phyloP scores from a whole-genome alignment of 2,113 vertebrate genomes.

The Apus apus region DNA sequence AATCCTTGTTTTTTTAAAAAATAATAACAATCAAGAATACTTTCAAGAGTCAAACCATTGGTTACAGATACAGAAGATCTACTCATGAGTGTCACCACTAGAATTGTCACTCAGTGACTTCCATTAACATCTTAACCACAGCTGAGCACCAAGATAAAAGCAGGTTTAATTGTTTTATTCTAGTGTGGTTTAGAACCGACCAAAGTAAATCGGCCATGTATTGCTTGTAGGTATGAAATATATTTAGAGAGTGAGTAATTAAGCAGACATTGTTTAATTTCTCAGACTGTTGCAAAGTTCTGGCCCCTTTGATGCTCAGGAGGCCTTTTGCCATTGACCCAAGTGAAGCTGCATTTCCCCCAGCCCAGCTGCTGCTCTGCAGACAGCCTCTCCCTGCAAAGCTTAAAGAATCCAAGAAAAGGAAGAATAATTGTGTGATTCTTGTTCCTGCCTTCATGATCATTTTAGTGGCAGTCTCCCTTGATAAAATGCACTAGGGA shows the following conservation, averaged over 20 bases:
- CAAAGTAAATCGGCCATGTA: neutral
- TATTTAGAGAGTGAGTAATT: neutral
- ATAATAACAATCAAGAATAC: neutral
- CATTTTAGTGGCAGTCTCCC: neutral
- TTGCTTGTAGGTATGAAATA: neutral
- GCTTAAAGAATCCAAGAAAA: neutral
- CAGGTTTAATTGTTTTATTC: neutral
- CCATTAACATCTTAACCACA: neutral
- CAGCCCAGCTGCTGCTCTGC: rapidly evolving
- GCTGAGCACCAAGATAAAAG: neutral
- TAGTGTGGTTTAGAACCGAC: neutral
- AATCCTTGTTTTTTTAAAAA: neutral
- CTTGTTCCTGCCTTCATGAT: neutral
- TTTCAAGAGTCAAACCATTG: neutral
- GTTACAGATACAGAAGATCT: rapidly evolving
- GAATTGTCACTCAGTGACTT: neutral
- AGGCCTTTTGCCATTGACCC: neutral
- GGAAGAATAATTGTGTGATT: neutral
- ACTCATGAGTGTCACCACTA: neutral
- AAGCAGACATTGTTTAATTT: neutral
- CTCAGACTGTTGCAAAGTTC: neutral
- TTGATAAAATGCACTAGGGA: neutral
- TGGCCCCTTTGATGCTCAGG: neutral
- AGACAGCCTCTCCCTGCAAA: neutral
- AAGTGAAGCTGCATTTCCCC: no score